Evolutionary conservation across 1,140 invertebrate species (phyloP).

Genomic region (Cherax destructor): DNA sequence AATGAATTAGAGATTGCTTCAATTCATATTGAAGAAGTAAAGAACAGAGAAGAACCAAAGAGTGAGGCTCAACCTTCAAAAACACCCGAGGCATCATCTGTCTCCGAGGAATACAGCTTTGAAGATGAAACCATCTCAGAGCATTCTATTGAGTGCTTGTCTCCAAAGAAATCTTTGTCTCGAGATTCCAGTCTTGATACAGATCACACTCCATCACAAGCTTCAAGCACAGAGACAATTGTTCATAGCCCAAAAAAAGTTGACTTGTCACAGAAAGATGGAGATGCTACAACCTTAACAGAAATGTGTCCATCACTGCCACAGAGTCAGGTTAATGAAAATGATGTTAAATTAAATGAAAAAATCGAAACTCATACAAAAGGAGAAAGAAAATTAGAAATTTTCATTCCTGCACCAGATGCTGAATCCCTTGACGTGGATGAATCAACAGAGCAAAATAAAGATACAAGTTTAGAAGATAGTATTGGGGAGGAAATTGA

Average conservation of each 20-base stretch:
- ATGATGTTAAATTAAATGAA: constrained; percentile 2
- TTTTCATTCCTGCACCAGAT: constrained; percentile 49
- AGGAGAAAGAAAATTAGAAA: constrained; percentile 55
- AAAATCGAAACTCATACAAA: neutral
- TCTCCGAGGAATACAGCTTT: constrained; percentile 61
- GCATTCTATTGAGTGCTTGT: neutral
- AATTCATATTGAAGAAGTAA: constrained; percentile 1
- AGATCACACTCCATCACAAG: constrained; percentile 52
- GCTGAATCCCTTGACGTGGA: constrained; percentile 14
- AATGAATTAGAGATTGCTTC: neutral
- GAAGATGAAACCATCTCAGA: constrained; percentile 38
- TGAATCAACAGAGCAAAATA: constrained; percentile 37
- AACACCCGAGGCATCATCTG: constrained; percentile 10
- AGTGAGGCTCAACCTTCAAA: constrained; percentile 17
- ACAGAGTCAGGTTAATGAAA: constrained; percentile 7
- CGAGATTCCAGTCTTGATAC: constrained; percentile 59
- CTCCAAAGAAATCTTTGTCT: constrained; percentile 37
- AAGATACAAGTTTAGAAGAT: constrained; percentile 43
- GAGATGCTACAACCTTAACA: neutral
- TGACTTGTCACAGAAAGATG: constrained; percentile 35
- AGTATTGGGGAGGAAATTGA: constrained; percentile 54
- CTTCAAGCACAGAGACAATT: constrained; percentile 70
- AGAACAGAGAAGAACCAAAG: constrained; percentile 7
- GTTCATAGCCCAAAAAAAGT: constrained; percentile 65
- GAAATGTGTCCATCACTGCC: constrained; percentile 10